Base-by-base conservation (phyloP, 1,140 invertebrate species). In the Calosoma granatense region DNA sequence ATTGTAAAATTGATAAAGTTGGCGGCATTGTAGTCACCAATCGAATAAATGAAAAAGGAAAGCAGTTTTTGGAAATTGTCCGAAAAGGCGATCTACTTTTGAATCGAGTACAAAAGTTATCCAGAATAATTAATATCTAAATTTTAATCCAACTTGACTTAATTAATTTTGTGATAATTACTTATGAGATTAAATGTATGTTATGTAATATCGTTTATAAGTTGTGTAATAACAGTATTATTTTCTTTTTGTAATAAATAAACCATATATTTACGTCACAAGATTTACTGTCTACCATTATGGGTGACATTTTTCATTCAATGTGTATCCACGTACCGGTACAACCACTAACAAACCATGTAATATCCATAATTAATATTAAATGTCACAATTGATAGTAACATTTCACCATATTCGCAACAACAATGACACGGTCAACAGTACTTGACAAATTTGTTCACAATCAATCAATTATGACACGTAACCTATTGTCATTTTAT, bases 1-100 rank as follows among this genome's bases (percentile, higher is more conserved):
- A 95, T 68, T 97, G 94, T 67, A 97, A 97, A 70, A 96, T 99
- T 55, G 97, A 99, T 77, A 92, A 94, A 66, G 92, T 96, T 23
- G 85, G 84, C 51, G 93, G 92, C 9, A 91, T 96, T 67, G 94
- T 99, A 14, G 93, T 97, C 75, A 98, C 95, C 21, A 94, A 88
- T 76, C 76, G 92, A 64, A 83, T 91, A 43, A 84, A 96, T 72
- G 86, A 82, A 65, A 92, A 94, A 74, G 90, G 95, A 73, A 74
- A 77, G 55, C 77, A 84, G 51, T 98, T 98, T 74, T 94, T 98
- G 76, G 86, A 91, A 6, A 94, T 92, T 63, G 93, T 97, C 57
- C 96, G 97, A 68, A 92, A 98, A 73, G 96, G 96, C 2, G 96
- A 99, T 75, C 80, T 97, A 56, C 79, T 99, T 1, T 81, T 98